phyloP scores from a whole-genome alignment of 2,888 invertebrate species.

The Meteorus cinctellus region DNA sequence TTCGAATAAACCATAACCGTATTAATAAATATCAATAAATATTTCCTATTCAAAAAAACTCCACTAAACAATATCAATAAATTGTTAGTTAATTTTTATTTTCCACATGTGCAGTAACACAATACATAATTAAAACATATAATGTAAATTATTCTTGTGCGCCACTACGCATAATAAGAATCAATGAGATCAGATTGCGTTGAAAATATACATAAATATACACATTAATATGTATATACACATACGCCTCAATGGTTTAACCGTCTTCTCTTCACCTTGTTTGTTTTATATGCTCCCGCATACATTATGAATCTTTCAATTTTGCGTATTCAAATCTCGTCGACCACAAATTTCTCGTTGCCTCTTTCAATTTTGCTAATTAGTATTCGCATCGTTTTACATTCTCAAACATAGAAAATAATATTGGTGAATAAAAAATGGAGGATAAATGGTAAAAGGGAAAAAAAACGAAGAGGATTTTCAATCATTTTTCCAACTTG shows the following conservation, averaged over 20 bases:
- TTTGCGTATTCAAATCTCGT: slow-evolving; percentile 56
- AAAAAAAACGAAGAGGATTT: background rate
- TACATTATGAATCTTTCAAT: slow-evolving; percentile 60
- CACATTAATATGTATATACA: slow-evolving; percentile 20
- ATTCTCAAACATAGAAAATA: background rate
- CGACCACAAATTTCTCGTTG: slow-evolving; percentile 3
- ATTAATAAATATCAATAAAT: too few relatives aligned
- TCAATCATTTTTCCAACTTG: background rate
- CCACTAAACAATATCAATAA: too few relatives aligned
- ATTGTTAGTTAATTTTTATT: too few relatives aligned
- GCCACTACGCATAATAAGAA: slow-evolving; percentile 67
- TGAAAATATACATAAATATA: slow-evolving; percentile 14
- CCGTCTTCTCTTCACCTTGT: slow-evolving; percentile 46
- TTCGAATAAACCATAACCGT: too few relatives aligned
- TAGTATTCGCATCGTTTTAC: slow-evolving; percentile 5
- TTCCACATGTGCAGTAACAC: too few relatives aligned
- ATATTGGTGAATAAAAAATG: background rate
- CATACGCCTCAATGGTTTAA: slow-evolving; percentile 59
- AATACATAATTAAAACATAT: background rate
- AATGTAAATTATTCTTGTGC: slow-evolving; percentile 64
- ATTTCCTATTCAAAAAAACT: too few relatives aligned
- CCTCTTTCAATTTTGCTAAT: background rate
- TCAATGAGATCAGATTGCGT: slow-evolving; percentile 58
- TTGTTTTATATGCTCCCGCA: slow-evolving; percentile 60
- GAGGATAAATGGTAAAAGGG: background rate